Evolutionary conservation across 2,113 vertebrate species (phyloP).

Genomic region (Setophaga petechia): DNA sequence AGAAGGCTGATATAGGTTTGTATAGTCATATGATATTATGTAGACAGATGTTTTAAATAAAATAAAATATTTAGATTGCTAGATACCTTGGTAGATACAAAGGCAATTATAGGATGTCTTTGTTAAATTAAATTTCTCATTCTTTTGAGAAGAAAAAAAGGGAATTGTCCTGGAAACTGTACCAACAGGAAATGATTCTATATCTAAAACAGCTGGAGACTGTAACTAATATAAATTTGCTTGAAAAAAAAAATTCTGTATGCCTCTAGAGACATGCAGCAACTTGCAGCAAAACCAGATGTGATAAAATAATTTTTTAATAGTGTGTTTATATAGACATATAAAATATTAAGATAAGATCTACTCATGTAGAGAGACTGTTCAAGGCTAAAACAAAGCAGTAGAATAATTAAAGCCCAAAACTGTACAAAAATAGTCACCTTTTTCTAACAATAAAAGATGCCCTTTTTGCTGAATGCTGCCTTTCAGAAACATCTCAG

Average conservation of each 20-base stretch:
- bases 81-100: conserved; percentile 82
- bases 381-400: conserved; percentile 11
- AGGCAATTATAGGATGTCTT: conserved; percentile 80
- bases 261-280: conserved; percentile 78
- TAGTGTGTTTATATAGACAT: conserved; percentile 48
- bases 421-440: background rate
- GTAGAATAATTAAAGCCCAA: conserved; percentile 12
- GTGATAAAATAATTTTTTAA: conserved; percentile 73
- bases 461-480: background rate
- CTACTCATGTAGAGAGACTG: conserved; percentile 20
- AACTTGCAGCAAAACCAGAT: conserved; percentile 76
- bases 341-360: conserved; percentile 52
- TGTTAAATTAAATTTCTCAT: conserved; percentile 82
- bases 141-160: conserved; percentile 68
- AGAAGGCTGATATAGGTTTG: conserved; percentile 67
- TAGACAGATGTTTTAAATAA: conserved; percentile 84
- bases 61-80: conserved; percentile 79
- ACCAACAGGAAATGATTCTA: conserved; percentile 82
- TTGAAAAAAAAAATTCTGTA: conserved; percentile 80
- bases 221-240: conserved; percentile 83
- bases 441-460: background rate
- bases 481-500: background rate
- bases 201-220: conserved; percentile 85
- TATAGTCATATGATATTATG: conserved; percentile 74
- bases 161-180: conserved; percentile 76